Evolutionary conservation across 2,888 invertebrate genomes (phyloP).

Genomic region (Halictus ligatus): DNA sequence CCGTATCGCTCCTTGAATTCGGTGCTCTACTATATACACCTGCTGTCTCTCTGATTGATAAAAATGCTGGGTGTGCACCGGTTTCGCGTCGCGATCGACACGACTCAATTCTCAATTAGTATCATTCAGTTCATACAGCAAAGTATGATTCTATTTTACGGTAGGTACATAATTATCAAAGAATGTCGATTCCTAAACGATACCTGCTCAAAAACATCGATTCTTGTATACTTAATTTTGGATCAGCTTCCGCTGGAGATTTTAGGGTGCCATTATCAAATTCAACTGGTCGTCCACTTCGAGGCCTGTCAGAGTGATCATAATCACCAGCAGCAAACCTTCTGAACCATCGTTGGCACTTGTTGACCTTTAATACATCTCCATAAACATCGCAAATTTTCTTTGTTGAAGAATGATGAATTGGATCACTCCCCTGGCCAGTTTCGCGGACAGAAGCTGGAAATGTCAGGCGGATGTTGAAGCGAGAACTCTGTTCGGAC

Average conservation of each 20-base stretch:
- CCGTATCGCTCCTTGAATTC: not conserved
- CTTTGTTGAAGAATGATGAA: too few relatives aligned
- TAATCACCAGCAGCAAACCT: too few relatives aligned
- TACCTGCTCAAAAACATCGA: not conserved
- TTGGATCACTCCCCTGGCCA: not conserved
- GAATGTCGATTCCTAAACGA: not conserved
- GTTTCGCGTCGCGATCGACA: not conserved
- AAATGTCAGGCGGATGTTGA: not conserved
- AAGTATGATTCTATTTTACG: not conserved
- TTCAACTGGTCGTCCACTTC: too few relatives aligned
- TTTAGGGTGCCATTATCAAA: too few relatives aligned
- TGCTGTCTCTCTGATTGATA: not conserved
- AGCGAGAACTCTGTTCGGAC: slow-evolving; percentile 4
- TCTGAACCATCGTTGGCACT: too few relatives aligned
- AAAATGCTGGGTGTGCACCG: not conserved
- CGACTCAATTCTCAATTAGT: not conserved
- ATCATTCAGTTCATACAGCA: not conserved
- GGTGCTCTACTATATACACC: not conserved
- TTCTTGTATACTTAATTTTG: too few relatives aligned
- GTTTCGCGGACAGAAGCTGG: not conserved
- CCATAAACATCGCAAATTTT: too few relatives aligned
- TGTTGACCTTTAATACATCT: too few relatives aligned
- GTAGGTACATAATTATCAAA: not conserved
- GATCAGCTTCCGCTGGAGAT: too few relatives aligned
- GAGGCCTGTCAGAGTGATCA: too few relatives aligned